These are phyloP conservation scores for Astur gentilis DNA, from an alignment of 2,113 vertebrate species.

Conservation along the genomic window DNA sequence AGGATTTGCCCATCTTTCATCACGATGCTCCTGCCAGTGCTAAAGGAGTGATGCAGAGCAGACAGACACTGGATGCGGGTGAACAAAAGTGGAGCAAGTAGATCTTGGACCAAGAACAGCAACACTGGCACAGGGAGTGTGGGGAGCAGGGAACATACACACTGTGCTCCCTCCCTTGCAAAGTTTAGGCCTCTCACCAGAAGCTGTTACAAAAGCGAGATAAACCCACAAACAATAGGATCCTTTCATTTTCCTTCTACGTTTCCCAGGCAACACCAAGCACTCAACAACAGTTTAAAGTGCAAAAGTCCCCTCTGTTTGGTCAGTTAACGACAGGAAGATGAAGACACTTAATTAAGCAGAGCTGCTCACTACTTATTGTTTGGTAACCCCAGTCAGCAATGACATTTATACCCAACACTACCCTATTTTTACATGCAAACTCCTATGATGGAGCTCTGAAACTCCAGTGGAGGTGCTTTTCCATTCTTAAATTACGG, in stretches of 20 bases:
- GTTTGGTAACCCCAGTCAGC: slow-evolving; percentile 28
- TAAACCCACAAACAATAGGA: slow-evolving; percentile 46
- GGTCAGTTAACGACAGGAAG: slow-evolving; percentile 52
- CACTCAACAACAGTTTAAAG: slow-evolving; percentile 62
- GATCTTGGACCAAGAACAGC: background rate
- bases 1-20: background rate
- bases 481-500: background rate
- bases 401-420: slow-evolving; percentile 54
- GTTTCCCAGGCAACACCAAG: slow-evolving; percentile 68
- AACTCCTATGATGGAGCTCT: background rate
- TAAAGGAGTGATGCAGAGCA: background rate
- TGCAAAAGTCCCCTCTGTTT: slow-evolving; percentile 16
- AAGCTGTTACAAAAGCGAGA: slow-evolving; percentile 56
- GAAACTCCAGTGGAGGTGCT: background rate
- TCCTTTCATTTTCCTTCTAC: background rate
- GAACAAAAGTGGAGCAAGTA: background rate
- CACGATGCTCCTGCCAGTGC: background rate
- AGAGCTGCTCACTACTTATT: slow-evolving; percentile 1
- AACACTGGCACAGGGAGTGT: background rate
- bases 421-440: background rate
- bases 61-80: background rate
- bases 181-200: slow-evolving; percentile 13
- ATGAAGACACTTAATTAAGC: slow-evolving; percentile 9
- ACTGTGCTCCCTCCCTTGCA: background rate
- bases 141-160: background rate